Evolutionary conservation across 2,113 vertebrate species (phyloP), one percentile per base, ranked within the genome.

Genomic region (Macquaria ambigua): DNA sequence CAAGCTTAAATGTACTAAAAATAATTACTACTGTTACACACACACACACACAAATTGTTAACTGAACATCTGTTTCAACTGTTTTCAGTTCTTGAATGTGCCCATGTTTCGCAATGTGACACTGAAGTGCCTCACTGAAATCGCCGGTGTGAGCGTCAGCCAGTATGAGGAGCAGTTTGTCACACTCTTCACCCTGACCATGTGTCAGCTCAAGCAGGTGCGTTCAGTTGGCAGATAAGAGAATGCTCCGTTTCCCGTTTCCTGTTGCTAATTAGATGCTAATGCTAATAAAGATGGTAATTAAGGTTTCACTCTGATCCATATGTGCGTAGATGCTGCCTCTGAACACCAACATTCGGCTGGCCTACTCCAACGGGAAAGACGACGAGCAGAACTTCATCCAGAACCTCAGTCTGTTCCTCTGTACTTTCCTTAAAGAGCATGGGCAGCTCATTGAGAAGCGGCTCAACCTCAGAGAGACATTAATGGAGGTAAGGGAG

Each of bases 331-430:
- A 99, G 98, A 99, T 99, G 98, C 96, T 99, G 94, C 98, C 98
- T 73, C 95, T 99, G 93, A 99, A 99, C 94, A 99, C 98, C 71
- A 99, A 99, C 91, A 99, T 99, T 77, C 96, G 98, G 64, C 95
- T 99, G 93, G 98, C 98, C 0, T 99, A 99, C 43, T 97, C 98
- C 6, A 99, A 99, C 77, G 98, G 98, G 56, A 99, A 99, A 87
- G 98, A 99, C 75, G 98, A 99, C 75, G 98, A 99, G 77, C 98
- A 99, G 95, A 99, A 99, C 94, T 99, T 99, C 88, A 99, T 99
- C 91, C 98, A 99, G 95, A 99, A 99, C 92, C 97, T 99, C 88
- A 99, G 98, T 90, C 96, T 99, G 86, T 99, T 99, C 96, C 98
- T 99, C 77, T 99, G 98, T 91, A 99, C 98, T 0, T 99, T 99